Conservation (phyloP, 2,113 vertebrate genomes). For the Tachysurus vachellii region DNA sequence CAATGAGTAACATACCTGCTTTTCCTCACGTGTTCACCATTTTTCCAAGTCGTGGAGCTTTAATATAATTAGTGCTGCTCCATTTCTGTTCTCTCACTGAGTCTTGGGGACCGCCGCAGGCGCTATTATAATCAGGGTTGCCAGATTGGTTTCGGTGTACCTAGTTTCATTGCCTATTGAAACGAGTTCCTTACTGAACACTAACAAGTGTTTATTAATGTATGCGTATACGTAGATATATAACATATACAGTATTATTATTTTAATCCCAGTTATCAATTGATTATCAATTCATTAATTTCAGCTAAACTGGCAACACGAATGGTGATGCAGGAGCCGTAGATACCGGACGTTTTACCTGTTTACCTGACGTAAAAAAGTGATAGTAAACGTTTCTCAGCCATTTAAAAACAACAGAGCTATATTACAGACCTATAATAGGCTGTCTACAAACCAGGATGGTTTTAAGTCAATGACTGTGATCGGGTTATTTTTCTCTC, state of each 20-base stretch:
- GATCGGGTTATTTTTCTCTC: neutral
- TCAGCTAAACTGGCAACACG: neutral
- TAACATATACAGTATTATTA: accelerated
- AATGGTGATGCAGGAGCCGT: neutral
- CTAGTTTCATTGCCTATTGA: neutral
- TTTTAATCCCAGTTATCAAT: neutral
- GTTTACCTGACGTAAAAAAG: neutral
- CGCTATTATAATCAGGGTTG: constrained; percentile 12
- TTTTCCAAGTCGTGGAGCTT: neutral
- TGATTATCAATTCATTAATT: neutral
- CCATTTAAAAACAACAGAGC: neutral
- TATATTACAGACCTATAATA: neutral
- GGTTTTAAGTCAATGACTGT: neutral
- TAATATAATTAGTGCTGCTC: constrained; percentile 10
- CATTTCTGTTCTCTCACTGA: constrained; percentile 6
- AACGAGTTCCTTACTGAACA: neutral
- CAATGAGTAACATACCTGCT: neutral
- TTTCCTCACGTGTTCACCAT: constrained; percentile 17
- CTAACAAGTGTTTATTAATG: neutral
- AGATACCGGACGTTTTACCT: neutral
- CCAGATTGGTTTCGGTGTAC: constrained; percentile 9
- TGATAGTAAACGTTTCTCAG: neutral
- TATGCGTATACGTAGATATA: neutral
- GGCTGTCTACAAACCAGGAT: neutral
- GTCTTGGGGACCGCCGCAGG: neutral